Conservation (phyloP, 1,140 invertebrate species). For the Hetaerina americana region DNA sequence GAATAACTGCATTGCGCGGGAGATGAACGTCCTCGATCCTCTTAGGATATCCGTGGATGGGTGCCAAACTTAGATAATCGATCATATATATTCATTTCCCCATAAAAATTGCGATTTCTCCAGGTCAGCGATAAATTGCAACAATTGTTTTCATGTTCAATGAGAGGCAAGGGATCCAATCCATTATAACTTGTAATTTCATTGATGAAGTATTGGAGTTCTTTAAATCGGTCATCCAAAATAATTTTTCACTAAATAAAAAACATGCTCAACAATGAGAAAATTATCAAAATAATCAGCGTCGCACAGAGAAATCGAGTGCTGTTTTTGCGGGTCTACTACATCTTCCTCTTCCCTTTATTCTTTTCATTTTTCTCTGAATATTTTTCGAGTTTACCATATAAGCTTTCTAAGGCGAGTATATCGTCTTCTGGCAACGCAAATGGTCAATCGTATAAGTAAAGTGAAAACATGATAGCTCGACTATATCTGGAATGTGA, state of each 20-base stretch:
- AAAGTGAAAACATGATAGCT: not conserved
- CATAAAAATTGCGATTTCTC: not conserved
- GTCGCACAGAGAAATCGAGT: not conserved
- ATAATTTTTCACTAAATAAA: not conserved
- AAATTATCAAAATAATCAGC: not conserved
- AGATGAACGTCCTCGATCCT: not conserved
- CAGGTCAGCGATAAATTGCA: not conserved
- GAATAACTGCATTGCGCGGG: not conserved
- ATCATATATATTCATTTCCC: not conserved
- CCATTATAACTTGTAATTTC: not conserved
- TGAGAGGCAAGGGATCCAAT: not conserved
- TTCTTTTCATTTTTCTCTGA: too few relatives aligned
- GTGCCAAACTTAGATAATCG: not conserved
- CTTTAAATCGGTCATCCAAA: not conserved
- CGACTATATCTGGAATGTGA: too few relatives aligned
- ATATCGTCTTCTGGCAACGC: not conserved
- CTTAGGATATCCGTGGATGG: not conserved
- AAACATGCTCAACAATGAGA: not conserved
- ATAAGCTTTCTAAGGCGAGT: not conserved
- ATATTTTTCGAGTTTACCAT: not conserved
- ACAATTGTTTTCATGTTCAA: not conserved
- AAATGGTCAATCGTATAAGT: not conserved
- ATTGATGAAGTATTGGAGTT: too few relatives aligned
- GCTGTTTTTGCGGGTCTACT: too few relatives aligned
- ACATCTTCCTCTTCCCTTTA: too few relatives aligned